phyloP scores from a whole-genome alignment of 2,113 vertebrate genomes.

The Prietella phreatophila region DNA sequence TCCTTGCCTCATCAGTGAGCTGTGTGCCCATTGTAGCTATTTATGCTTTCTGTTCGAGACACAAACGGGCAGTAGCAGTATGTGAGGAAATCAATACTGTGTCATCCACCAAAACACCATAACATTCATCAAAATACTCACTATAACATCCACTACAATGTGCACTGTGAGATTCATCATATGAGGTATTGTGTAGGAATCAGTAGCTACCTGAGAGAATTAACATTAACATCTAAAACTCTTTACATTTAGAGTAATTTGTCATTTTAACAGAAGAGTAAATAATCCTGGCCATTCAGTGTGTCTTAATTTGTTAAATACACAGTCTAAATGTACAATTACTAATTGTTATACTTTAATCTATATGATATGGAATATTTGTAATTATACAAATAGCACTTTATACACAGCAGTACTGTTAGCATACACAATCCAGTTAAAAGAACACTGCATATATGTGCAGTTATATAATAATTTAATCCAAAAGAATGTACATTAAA shows the following conservation, averaged over 20 bases:
- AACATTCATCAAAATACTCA: too few relatives aligned
- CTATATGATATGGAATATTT: neutral
- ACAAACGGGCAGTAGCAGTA: neutral
- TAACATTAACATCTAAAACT: neutral
- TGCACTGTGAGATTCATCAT: neutral
- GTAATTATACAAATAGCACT: neutral
- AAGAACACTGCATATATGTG: neutral
- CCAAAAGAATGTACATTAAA: neutral
- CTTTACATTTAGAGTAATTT: neutral
- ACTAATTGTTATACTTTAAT: neutral
- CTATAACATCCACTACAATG: neutral
- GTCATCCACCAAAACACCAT: neutral
- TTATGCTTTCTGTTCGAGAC: constrained; percentile 64
- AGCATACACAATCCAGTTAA: neutral
- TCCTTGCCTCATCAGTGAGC: constrained; percentile 76
- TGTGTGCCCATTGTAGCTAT: constrained; percentile 84
- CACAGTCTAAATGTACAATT: neutral
- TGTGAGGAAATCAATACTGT: neutral
- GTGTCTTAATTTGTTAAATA: neutral
- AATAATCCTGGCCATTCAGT: neutral
- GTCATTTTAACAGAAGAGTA: neutral
- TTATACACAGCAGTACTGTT: neutral
- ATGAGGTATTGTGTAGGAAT: neutral
- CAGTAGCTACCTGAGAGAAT: neutral
- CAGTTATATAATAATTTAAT: neutral